Evolutionary conservation across 2,113 vertebrate species (phyloP), one percentile per base, ranked within the genome.

Genomic region (Onychostoma macrolepis): DNA sequence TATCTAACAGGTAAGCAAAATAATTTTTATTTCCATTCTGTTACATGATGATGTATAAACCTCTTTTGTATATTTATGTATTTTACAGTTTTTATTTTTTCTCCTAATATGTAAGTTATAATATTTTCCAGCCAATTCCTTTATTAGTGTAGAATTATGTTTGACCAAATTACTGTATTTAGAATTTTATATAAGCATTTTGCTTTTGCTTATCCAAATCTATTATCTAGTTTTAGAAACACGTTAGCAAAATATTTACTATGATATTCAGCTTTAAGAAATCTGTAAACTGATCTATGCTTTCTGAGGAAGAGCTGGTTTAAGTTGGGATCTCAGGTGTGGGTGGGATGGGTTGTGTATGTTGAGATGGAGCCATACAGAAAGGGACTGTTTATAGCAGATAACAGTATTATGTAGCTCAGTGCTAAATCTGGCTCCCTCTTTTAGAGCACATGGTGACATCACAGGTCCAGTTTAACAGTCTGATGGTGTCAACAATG

Each of bases 351-450:
- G 81, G 30, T 84, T 84, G 69, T 74, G 30, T 74, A 74, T 2
- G 26, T 50, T n/a, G 24, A 36, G 33, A 81, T 41, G 26, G 21
- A 81, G 79, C 41, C 26, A 50, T 17, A 50, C 82, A 74, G 48
- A n/a, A 83, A 38, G 28, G 30, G 83, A 84, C 86, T 92, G 89
- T 92, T 94, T 85, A 94, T 92, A 86, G 58, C 75, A 58, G 41
- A 71, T 80, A 87, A 91, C 92, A 53, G 93, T 86, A 90, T 92
- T 93, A 95, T 90, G 87, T 75, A 92, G 93, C 93, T 94, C 93
- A 94, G 88, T 84, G 90, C 92, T 93, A 93, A 94, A 94, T 94
- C 85, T 92, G 91, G 88, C 89, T 72, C 53, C 80, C 56, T 67
- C 82, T 89, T 87, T 93, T 85, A 93, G 88, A 91, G 76, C 87